Percentiles rank a stretch among this genome's conserved stretches.
These are phyloP conservation scores for Columbina picui DNA, from an alignment of 2,113 vertebrate genomes.

Conservation along the genomic window DNA sequence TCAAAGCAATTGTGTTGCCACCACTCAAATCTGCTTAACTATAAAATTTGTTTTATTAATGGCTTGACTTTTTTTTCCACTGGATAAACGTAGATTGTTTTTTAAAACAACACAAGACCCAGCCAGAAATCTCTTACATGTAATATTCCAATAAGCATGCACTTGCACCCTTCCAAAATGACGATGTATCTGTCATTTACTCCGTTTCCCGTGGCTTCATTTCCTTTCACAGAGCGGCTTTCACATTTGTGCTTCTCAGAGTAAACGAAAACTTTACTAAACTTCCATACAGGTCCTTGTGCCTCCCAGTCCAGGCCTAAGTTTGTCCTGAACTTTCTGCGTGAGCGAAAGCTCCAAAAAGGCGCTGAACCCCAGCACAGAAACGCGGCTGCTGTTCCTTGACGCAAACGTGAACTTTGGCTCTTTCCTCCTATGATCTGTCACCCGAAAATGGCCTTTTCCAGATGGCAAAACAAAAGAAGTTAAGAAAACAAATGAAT, in stretches of 20 bases:
- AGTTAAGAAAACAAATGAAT: slow-evolving; percentile 59
- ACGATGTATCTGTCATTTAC: fast-evolving
- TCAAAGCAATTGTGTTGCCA: neutral
- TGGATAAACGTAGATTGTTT: neutral
- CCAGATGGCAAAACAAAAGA: slow-evolving; percentile 53
- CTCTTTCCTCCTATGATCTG: slow-evolving; percentile 11
- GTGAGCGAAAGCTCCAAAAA: neutral
- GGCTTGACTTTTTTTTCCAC: neutral
- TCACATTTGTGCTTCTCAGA: neutral
- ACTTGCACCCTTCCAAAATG: neutral
- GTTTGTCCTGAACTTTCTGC: neutral
- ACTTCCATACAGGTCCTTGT: neutral
- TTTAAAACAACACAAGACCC: neutral
- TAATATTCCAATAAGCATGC: fast-evolving
- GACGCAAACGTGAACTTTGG: neutral
- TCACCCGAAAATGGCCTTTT: slow-evolving; percentile 29
- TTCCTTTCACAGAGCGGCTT: neutral
- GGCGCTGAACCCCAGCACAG: neutral
- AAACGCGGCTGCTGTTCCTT: neutral
- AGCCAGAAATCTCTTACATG: neutral
- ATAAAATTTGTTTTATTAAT: neutral
- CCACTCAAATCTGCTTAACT: neutral
- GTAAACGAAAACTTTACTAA: neutral
- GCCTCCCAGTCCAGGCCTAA: neutral
- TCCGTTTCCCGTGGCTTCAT: neutral